Conservation (phyloP, 2,113 vertebrate species). For the Accipiter virgatus region DNA sequence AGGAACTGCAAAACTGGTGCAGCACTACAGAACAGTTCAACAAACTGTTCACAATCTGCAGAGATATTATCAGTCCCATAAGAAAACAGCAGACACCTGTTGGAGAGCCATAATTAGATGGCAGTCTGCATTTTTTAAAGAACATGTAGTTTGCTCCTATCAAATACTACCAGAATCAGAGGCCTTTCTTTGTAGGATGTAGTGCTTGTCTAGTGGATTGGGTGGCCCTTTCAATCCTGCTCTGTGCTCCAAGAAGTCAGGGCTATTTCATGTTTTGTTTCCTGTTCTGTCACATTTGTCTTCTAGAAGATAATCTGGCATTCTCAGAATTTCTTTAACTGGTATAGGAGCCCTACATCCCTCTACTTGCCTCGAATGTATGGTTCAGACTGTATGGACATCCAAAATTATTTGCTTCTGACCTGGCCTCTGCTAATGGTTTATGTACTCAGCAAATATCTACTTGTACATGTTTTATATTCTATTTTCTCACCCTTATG, state of each 20-base stretch:
- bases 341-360: neutral
- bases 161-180: neutral
- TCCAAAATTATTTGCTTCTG: neutral
- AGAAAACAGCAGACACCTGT: neutral
- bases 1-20: neutral
- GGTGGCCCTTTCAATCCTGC: neutral
- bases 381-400: neutral
- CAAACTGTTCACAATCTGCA: neutral
- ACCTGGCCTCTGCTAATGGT: neutral
- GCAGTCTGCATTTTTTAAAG: neutral
- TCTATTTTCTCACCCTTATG: neutral
- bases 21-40: neutral
- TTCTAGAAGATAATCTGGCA: neutral
- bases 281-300: neutral
- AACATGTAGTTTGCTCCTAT: neutral
- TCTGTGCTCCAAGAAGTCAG: neutral
- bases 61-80: neutral
- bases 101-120: neutral
- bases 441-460: neutral
- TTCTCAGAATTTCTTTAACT: neutral
- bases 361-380: neutral
- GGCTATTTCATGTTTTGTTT: neutral
- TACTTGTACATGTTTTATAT: neutral
- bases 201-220: neutral
- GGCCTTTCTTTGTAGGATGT: neutral